These are phyloP conservation scores for Charadrius vociferus DNA, from an alignment of 2,113 vertebrate species.

Conservation along the genomic window DNA sequence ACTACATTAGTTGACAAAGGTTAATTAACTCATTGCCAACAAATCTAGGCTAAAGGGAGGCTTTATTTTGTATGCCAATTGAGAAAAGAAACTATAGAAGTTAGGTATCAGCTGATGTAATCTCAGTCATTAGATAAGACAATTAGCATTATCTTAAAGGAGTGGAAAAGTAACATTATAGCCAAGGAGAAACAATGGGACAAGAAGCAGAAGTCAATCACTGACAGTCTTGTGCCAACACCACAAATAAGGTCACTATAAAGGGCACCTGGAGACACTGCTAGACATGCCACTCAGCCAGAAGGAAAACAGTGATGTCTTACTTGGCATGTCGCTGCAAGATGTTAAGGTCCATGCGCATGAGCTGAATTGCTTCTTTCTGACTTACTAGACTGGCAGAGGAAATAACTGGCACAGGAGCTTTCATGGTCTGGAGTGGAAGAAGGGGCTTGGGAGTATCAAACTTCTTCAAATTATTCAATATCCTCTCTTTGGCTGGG, in stretches of 20 bases:
- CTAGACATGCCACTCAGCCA: background rate
- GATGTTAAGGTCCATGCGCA: constrained; percentile 80
- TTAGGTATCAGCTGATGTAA: background rate
- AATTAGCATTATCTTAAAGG: background rate
- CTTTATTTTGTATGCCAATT: background rate
- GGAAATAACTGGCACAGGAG: constrained; percentile 87
- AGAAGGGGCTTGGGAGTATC: constrained; percentile 79
- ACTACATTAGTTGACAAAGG: background rate
- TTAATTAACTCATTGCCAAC: background rate
- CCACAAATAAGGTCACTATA: background rate
- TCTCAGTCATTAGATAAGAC: background rate
- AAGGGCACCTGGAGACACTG: background rate
- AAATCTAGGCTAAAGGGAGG: background rate
- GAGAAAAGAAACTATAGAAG: background rate
- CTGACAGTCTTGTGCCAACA: background rate
- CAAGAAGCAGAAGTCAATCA: background rate
- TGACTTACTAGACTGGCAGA: constrained; percentile 77
- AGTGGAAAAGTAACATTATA: background rate
- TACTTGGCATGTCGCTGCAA: constrained; percentile 91
- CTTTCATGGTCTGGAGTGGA: constrained; percentile 75
- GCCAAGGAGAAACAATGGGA: background rate
- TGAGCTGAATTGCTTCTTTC: constrained; percentile 79
- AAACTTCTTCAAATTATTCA: constrained; percentile 88
- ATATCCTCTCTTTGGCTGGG: constrained; percentile 87
- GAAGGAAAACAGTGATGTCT: background rate